These are phyloP conservation scores for Bradypodion ventrale DNA, from an alignment of 2,797 vertebrate species.

Conservation along the genomic window DNA sequence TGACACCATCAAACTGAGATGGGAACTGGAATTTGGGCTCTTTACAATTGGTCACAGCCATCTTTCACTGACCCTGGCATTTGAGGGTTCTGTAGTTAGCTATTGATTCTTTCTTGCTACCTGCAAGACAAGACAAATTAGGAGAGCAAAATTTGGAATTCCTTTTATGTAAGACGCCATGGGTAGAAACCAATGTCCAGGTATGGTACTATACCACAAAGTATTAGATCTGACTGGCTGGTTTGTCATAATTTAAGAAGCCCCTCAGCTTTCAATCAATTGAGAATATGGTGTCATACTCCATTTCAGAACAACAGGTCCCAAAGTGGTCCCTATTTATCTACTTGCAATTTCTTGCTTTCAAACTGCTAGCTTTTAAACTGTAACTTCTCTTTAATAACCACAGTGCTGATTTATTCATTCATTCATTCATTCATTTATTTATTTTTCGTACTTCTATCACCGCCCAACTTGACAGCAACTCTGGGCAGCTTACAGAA, in stretches of 20 bases:
- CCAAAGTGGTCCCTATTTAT: too few species aligned
- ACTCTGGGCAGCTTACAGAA: too few species aligned
- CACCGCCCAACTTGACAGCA: too few species aligned
- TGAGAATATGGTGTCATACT: background rate
- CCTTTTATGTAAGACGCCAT: background rate
- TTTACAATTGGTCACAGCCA: background rate
- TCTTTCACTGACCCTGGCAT: background rate
- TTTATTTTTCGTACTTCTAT: too few species aligned
- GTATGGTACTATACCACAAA: background rate
- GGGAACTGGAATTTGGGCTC: background rate
- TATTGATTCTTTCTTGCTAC: background rate
- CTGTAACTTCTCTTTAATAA: too few species aligned
- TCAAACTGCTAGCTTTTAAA: too few species aligned
- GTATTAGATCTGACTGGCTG: background rate
- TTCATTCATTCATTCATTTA: too few species aligned
- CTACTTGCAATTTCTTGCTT: too few species aligned
- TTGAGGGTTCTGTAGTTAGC: background rate
- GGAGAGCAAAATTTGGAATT: background rate
- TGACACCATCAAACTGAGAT: background rate
- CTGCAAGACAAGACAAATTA: background rate
- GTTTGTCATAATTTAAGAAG: background rate
- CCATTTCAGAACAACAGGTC: too few species aligned
- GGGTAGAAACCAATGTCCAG: too few species aligned
- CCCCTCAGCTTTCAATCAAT: background rate
- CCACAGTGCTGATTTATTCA: too few species aligned